Evolutionary conservation across 2,888 invertebrate genomes (phyloP).

Genomic region (Odontothrips loti): DNA sequence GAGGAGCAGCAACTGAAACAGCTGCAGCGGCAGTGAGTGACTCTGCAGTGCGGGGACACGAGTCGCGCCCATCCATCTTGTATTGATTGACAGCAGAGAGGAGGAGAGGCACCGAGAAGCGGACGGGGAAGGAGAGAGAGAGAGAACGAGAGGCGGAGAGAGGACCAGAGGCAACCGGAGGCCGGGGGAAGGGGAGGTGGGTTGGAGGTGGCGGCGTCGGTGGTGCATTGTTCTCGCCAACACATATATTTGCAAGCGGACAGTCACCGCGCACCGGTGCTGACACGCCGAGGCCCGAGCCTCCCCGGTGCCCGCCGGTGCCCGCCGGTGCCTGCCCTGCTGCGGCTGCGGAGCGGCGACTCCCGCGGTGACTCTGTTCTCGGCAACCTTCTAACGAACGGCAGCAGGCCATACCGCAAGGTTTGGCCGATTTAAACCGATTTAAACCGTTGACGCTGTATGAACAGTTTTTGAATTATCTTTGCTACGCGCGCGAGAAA

Average conservation of each 20-base stretch:
- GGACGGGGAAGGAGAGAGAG: background rate
- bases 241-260: constrained; percentile 23
- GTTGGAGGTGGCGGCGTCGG: background rate
- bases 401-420: too few relatives aligned
- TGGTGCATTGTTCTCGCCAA: background rate
- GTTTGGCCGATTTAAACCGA: too few relatives aligned
- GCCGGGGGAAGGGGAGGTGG: background rate
- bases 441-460: too few relatives aligned
- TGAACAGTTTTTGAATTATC: too few relatives aligned
- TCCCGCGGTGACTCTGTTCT: too few relatives aligned
- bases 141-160: background rate
- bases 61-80: constrained; percentile 4
- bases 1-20: too few relatives aligned
- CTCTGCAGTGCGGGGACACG: background rate
- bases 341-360: too few relatives aligned
- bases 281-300: background rate
- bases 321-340: background rate
- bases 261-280: background rate
- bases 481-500: too few relatives aligned
- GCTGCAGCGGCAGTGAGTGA: background rate
- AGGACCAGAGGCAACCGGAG: background rate
- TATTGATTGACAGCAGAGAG: constrained; percentile 9
- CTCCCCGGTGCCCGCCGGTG: background rate
- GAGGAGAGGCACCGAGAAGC: background rate
- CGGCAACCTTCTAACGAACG: too few relatives aligned